Base-by-base conservation (phyloP, 2,797 vertebrate genomes). In the Alcedo atthis region DNA sequence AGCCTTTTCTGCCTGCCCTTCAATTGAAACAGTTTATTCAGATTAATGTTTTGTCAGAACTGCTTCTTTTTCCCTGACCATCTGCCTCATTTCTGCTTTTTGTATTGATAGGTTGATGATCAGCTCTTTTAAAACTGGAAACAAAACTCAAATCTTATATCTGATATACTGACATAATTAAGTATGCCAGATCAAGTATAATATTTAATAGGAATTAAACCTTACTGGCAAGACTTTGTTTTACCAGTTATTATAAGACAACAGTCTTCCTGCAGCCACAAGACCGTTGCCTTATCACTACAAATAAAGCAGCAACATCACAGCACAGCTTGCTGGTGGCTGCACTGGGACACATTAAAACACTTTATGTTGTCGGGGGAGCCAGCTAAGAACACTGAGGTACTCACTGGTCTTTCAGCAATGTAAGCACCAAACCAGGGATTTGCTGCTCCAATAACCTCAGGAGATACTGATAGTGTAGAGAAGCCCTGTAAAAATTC, bases 401-500 rank as follows among this genome's bases (percentile, higher is more conserved):
- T 43, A 51, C 3, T 8, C 28, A 17, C 8, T 21, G 22, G 28
- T 66, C 49, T 45, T 88, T 51, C 54, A 58, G 8, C 25, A 62
- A 9, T 3, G 7, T 12, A 67, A 74, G 26, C 30, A 67, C 18
- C 43, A 49, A 62, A 32, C 8, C 21, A 30, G 64, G 46, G 24
- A 62, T 22, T 6, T 75, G n/a, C 6, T 82, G 28, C 46, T 20
- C 33, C 51, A 82, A 48, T 40, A 68, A 46, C 21, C 5, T 53
- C 32, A 45, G 28, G 48, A 81, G 73, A 42, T 12, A 58, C 5
- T 48, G 37, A 67, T 4, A 51, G 26, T 9, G 37, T 14, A 81
- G 76, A 93, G n/a, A 5, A 77, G 7, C 10, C 35, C 62, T 81
- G 76, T 73, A 92, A 94, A 95, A 94, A 90, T 89, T 85, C 90